A percentile compares a stretch with the other conserved stretches of the same genome.
Evolutionary conservation across 2,888 invertebrate species (phyloP).

Genomic region (Boloria selene): DNA sequence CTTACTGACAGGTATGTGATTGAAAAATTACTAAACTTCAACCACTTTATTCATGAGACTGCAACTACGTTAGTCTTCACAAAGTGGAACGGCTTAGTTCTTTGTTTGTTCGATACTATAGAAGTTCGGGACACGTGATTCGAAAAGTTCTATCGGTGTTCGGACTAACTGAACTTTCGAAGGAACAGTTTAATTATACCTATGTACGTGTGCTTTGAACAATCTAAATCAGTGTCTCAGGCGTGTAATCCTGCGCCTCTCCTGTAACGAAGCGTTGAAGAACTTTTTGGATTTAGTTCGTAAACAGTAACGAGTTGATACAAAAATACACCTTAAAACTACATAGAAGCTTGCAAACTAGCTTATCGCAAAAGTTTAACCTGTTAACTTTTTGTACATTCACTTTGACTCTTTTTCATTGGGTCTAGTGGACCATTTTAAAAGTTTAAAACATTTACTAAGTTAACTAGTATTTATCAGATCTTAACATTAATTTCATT

Average conservation of each 20-base stretch:
- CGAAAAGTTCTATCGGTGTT: conserved; percentile 37
- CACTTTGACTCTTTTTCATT: conserved; percentile 57
- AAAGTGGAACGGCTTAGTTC: conserved; percentile 35
- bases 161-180: conserved; percentile 28
- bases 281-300: conserved; percentile 67
- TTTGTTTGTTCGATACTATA: conserved; percentile 36
- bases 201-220: conserved; percentile 47
- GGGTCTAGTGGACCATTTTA: conserved; percentile 29
- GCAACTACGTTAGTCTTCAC: conserved; percentile 32
- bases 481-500: no score
- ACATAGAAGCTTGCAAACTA: conserved; percentile 1
- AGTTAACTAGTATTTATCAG: no score
- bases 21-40: conserved; percentile 24
- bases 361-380: conserved; percentile 39
- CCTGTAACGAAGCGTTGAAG: conserved; percentile 69
- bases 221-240: conserved; percentile 57
- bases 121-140: conserved; percentile 34
- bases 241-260: conserved; percentile 65
- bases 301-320: conserved; percentile 54
- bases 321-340: conserved; percentile 48
- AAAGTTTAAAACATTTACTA: background rate
- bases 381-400: conserved; percentile 51
- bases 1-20: conserved; percentile 15
- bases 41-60: conserved; percentile 31
- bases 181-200: conserved; percentile 38